Base-by-base conservation (phyloP, 2,888 invertebrate genomes). In the Deilephila porcellus region DNA sequence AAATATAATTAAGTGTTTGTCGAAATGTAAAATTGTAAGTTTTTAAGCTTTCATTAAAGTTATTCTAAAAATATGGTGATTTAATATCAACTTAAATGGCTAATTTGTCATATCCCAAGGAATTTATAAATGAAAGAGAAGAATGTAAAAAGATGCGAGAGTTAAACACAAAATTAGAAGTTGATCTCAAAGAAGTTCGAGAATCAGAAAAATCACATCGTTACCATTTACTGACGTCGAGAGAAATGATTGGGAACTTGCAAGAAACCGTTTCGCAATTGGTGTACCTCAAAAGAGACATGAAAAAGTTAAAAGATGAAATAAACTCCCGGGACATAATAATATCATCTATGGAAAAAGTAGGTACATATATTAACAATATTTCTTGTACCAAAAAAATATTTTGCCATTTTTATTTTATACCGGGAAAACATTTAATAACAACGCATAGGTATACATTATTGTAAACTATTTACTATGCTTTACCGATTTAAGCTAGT, bases 181-280 rank as follows among this genome's bases (percentile, higher is more conserved):
- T 86, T 6, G 93, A 94, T 80, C 76, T 95, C 60, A 89, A 86
- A 80, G 91, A 93, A 82, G 78, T 88, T 1, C 86, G 88, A 8
- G 93, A 95, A 80, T 82, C 91, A 71, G 93, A 93, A 83, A 93
- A 94, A 77, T 91, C 92, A 0, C 93, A 94, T 80, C 90, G 93
- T 11, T 92, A 90, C 76, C 93, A 93, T 82, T 86, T 94, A 77
- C 79, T 90, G 72, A 87, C 88, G 17, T 92, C 93, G 32, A 87
- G 93, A 34, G 93, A 94, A 86, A 94, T 94, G 91, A 92, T 94
- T 59, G 91, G 85, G 14, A 93, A 91, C 75, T 84, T 94, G 1
- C 94, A 94, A 78, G 93, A 94, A 74, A 94, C 93, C 5, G 90
- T 94, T 14, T 93, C 94, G 0, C 91, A 93, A 62, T 82, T 94